Evolutionary conservation across 2,113 vertebrate genomes (phyloP), one percentile per base, ranked within the genome.

Genomic region (Seriola rivoliana): DNA sequence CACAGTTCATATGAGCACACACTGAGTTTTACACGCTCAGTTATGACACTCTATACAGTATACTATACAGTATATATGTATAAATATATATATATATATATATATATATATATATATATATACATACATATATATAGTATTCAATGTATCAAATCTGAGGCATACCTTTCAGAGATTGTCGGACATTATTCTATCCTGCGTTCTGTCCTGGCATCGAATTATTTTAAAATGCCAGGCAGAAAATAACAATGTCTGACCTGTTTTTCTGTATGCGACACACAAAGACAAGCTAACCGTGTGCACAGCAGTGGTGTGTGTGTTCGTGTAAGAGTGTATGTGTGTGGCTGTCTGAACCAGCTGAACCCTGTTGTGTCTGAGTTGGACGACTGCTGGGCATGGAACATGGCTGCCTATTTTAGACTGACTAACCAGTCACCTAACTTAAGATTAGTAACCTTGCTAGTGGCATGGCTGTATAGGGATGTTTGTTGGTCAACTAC

Each of bases 281-380:
- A 81, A 57, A 80, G 82, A 70, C 65, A 78, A 68, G 38, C 60
- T 19, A 42, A 58, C 59, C 25, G 10, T 70, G 75, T 67, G 62
- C n/a, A 70, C 67, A 84, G 71, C 80, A 66, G 62, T 46, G 34
- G n/a, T 11, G n/a, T 52, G 38, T 67, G 63, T 38, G 48, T 58
- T 54, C n/a, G n/a, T 74, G 42, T 68, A 38, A 71, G 83, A 67
- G 84, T 70, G 58, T 66, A 13, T 83, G 60, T 65, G 42, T 70
- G 32, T 25, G 59, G 14, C 5, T 17, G 74, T 4, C 4, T 79
- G 72, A 66, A 80, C 82, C 75, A 58, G 46, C 10, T 54, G 5
- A 86, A 75, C 66, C 66, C 62, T 79, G 80, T 34, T 85, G 79
- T 55, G 38, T 70, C 50, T 83, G 75, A 62, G 66, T 13, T 76